Evolutionary conservation across 2,797 vertebrate species (phyloP).

Genomic region (Morus bassanus): DNA sequence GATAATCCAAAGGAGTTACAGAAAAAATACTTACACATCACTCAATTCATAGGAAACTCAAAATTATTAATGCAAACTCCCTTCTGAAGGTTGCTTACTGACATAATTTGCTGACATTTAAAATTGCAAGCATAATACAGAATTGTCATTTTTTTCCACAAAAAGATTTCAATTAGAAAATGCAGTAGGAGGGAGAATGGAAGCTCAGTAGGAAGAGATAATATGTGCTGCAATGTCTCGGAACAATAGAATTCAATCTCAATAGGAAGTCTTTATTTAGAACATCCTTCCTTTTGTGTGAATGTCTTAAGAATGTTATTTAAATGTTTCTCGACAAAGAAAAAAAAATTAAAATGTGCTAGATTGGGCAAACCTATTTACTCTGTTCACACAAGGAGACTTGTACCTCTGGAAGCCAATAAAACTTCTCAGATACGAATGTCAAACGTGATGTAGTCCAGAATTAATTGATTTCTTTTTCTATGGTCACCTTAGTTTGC

Average conservation of each 20-base stretch:
- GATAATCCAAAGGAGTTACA: background rate
- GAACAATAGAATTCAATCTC: constrained; percentile 30
- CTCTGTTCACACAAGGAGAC: background rate
- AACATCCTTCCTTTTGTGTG: background rate
- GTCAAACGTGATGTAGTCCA: background rate
- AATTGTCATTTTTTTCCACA: background rate
- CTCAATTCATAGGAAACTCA: background rate
- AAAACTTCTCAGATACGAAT: background rate
- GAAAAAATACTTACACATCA: background rate
- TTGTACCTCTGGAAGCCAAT: background rate
- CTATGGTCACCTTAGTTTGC: background rate
- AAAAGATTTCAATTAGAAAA: constrained; percentile 26
- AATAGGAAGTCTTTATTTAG: constrained; percentile 30
- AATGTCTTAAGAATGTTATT: background rate
- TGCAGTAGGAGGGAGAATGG: constrained; percentile 14
- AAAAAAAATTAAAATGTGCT: background rate
- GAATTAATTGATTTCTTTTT: background rate
- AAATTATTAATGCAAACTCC: background rate
- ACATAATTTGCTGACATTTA: constrained; percentile 8
- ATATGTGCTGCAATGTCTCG: background rate
- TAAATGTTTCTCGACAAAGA: background rate
- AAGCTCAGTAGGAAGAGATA: constrained; percentile 26
- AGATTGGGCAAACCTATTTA: background rate
- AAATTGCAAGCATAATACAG: background rate
- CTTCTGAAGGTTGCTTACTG: background rate